Percentiles rank a stretch among this genome's conserved stretches.
These are phyloP conservation scores for Odocoileus virginianus DNA, from an alignment of 2,113 vertebrate species.

Conservation along the genomic window DNA sequence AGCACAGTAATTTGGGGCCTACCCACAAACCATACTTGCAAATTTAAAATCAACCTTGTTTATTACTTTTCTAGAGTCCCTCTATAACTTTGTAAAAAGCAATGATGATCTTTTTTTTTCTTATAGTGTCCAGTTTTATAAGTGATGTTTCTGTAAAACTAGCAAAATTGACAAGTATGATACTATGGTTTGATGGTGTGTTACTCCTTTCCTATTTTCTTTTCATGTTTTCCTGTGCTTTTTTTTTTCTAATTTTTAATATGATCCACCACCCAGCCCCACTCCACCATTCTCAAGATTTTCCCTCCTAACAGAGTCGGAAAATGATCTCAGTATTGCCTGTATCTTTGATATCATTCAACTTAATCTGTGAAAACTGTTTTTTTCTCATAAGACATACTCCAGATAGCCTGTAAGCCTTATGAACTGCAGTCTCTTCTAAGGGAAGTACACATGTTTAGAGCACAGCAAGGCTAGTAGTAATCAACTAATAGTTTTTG, in stretches of 20 bases:
- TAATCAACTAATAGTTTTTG: not conserved
- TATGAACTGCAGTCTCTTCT: not conserved
- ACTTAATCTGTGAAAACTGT: not conserved
- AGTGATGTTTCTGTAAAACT: not conserved
- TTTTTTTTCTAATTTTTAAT: not conserved
- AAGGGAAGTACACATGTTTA: not conserved
- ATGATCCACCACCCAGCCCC: not conserved
- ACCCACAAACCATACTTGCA: not conserved
- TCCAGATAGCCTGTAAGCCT: not conserved
- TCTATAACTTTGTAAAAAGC: not conserved
- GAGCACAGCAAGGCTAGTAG: not conserved
- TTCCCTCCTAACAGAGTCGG: not conserved
- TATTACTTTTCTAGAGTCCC: not conserved
- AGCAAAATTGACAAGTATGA: not conserved
- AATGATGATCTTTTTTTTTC: not conserved
- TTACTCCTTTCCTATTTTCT: not conserved
- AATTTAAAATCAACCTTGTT: not conserved
- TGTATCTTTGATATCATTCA: not conserved
- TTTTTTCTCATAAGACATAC: not conserved
- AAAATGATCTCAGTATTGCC: not conserved
- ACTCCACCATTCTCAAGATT: not conserved
- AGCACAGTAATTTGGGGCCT: not conserved
- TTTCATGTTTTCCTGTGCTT: not conserved
- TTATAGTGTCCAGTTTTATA: not conserved
- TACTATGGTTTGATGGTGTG: not conserved